Base-by-base conservation (phyloP, 1,140 invertebrate genomes). In the Contarinia nasturtii region DNA sequence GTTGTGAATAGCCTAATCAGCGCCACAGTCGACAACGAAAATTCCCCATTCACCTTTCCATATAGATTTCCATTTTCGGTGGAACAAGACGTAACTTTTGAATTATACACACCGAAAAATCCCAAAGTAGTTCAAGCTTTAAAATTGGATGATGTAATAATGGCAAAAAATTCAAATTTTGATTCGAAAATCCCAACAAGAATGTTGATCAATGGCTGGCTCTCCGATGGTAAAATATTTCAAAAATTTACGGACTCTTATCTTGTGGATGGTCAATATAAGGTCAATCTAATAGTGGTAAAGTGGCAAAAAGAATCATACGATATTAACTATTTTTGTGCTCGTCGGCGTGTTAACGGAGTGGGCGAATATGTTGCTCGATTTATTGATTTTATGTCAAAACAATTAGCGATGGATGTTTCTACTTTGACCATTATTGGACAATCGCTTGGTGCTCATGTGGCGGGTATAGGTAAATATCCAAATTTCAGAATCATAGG, bases 301-400 rank as follows among this genome's bases (percentile, higher is more conserved):
- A 75, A 82, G 50, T 82, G 79, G 79, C 68, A 62, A 8, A 55
- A 62, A 5, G 61, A 71, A 7, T 73, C 75, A 7, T 59, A 58
- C 36, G 64, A 65, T 36, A 56, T 67, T 7, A 71, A 71, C 38
- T 71, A 72, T 19, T 52, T 66, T 11, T 61, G 67, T 21, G 68
- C 74, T 0, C 53, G 55, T 1, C 22, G 52, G 37, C 53, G 57
- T 48, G 62, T 67, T 0, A n/a, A 46, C 12, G 48, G 44, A 14
- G 56, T 66, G 21, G 61, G 59, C 42, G 54, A 53, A 42, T 52
- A 60, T 37, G 58, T 69, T 1, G 57, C 57, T 19, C 17, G 14
- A 8, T 53, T 69, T 54, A 53, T 65, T 37, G 57, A 67, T 48
- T 67, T 58, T 50, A 50, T 69, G 11, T 8, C n/a, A n/a, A n/a